These are phyloP conservation scores for Pyrgilauda ruficollis DNA, from an alignment of 2,113 vertebrate species.

Conservation along the genomic window DNA sequence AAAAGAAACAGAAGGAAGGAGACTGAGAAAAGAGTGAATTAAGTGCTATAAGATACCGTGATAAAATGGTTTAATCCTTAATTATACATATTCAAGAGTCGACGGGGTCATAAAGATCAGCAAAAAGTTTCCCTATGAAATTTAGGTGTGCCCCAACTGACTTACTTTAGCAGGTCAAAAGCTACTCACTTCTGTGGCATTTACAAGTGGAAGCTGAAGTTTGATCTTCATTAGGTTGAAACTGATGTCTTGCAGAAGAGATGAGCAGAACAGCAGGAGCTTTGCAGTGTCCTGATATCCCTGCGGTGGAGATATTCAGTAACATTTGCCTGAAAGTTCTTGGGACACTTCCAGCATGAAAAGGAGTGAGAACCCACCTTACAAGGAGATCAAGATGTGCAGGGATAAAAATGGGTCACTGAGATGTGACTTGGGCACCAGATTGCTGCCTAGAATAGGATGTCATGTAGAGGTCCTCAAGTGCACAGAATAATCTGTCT, in stretches of 20 bases:
- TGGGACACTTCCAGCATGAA: neutral
- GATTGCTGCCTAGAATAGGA: neutral
- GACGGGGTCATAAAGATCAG: neutral
- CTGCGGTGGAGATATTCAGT: neutral
- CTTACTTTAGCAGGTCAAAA: neutral
- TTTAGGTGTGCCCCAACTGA: neutral
- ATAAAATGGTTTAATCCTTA: neutral
- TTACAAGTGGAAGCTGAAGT: neutral
- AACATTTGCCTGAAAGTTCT: neutral
- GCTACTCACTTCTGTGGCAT: neutral
- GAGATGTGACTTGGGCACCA: neutral
- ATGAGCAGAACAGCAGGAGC: neutral
- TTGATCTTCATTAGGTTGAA: neutral
- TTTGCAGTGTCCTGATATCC: neutral
- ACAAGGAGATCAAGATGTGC: neutral
- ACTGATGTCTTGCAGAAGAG: neutral
- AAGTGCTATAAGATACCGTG: neutral
- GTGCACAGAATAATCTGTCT: neutral
- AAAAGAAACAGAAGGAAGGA: neutral
- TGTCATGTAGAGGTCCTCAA: neutral
- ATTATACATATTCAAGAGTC: neutral
- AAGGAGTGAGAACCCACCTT: neutral
- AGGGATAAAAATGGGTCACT: neutral
- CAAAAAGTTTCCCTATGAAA: neutral
- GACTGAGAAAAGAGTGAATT: neutral